Evolutionary conservation across 2,797 vertebrate genomes (phyloP), one percentile per base, ranked within the genome.

Genomic region (Aulostomus chinensis): DNA sequence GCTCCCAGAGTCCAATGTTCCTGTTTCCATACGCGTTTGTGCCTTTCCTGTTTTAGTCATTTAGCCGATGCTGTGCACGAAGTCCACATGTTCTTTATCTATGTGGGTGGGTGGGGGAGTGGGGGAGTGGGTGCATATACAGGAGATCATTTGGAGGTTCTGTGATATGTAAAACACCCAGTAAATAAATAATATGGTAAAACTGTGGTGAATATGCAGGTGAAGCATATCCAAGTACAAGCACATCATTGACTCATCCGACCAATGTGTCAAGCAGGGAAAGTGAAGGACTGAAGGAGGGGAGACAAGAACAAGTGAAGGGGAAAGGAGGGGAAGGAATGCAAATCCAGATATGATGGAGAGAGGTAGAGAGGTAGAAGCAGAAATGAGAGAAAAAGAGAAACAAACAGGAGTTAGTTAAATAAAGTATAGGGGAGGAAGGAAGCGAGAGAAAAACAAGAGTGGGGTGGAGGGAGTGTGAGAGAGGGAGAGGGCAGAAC

Each of bases 161-260:
- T 63, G 48, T 25, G 4, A 71, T 74, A 68, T 61, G 69, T 66
- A 58, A 73, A 73, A 64, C 38, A 68, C 15, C 17, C 14, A 5
- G 45, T 47, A 73, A 72, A 74, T 69, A 69, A 66, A 78, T 63
- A 68, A 73, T 63, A 54, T 68, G 55, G 41, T 63, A 63, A 65
- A 63, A 59, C 45, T 57, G 35, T 35, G 34, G 47, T 52, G 51
- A 66, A 67, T 65, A 70, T 45, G 56, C 46, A 52, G 21, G 5
- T 9, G 43, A 68, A 43, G 59, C 38, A 74, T 41, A 68, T 65
- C 40, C 46, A 51, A 54, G 29, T 39, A 11, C 30, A 32, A 31
- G 34, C 45, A 33, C 43, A 55, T 66, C 66, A 76, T 73, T 62
- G 69, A 68, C 53, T 22, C 22, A 16, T 51, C 28, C 55, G 54